Evolutionary conservation across 2,888 invertebrate species (phyloP).

Genomic region (Callimorpha dominula): DNA sequence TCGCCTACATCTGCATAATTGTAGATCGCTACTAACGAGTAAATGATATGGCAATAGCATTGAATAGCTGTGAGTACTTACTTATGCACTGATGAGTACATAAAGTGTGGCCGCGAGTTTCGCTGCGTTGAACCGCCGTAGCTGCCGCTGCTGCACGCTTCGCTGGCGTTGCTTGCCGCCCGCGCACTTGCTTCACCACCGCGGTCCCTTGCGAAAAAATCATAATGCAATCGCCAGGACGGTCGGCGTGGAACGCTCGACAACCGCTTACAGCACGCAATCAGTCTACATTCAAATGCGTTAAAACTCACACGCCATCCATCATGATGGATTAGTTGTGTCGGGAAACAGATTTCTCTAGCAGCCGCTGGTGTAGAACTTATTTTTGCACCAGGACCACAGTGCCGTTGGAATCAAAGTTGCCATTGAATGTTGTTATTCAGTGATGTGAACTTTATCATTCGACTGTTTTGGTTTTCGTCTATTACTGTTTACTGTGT

Average conservation of each 20-base stretch:
- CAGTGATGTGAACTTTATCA: conserved; percentile 78
- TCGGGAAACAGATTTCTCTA: conserved; percentile 82
- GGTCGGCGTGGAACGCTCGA: conserved; percentile 84
- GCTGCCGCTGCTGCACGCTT: conserved; percentile 83
- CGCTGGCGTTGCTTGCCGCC: conserved; percentile 74
- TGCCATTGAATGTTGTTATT: conserved; percentile 80
- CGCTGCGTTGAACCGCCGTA: conserved; percentile 74
- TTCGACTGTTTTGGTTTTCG: conserved; percentile 46
- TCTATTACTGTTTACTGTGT: conserved; percentile 30
- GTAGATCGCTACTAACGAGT: conserved; percentile 45
- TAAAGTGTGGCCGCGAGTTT: conserved; percentile 69
- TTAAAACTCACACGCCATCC: conserved; percentile 85
- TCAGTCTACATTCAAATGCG: conserved; percentile 85
- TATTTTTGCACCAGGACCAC: conserved; percentile 59
- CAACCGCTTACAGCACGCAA: conserved; percentile 81
- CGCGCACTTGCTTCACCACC: conserved; percentile 73
- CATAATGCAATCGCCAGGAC: conserved; percentile 86
- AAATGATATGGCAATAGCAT: conserved; percentile 55
- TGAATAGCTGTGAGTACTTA: conserved; percentile 59
- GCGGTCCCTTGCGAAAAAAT: conserved; percentile 86
- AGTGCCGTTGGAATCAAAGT: conserved; percentile 67
- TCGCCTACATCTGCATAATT: conserved; percentile 52
- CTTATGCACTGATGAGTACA: conserved; percentile 60
- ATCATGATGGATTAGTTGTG: conserved; percentile 82
- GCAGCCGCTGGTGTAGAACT: conserved; percentile 71